Conservation (phyloP, 2,113 vertebrate species). For the Phyllostomus discolor region DNA sequence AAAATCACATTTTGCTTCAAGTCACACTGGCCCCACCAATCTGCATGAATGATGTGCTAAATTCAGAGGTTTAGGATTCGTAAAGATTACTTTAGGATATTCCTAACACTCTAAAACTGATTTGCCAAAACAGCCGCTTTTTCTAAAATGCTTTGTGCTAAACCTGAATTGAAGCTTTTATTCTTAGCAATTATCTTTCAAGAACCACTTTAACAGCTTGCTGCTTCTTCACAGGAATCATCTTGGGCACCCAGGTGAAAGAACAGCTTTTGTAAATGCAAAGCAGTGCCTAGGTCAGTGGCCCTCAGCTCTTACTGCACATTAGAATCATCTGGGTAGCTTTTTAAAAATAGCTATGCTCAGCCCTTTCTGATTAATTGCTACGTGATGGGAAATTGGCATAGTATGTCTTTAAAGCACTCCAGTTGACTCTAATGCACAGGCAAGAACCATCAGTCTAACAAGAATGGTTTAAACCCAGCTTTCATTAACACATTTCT, state of each 20-base stretch:
- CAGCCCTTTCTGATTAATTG: conserved; percentile 52
- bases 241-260: conserved; percentile 21
- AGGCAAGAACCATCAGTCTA: neutral
- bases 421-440: conserved; percentile 25
- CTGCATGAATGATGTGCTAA: conserved; percentile 25
- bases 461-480: neutral
- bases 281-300: conserved; percentile 46
- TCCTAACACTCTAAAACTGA: conserved; percentile 44
- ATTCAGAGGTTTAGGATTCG: conserved; percentile 27
- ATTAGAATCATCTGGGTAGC: conserved; percentile 45
- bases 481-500: neutral
- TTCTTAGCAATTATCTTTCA: conserved; percentile 45
- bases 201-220: conserved; percentile 50
- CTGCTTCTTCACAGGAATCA: conserved; percentile 29
- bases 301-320: conserved; percentile 5
- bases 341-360: conserved; percentile 45
- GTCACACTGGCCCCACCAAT: conserved; percentile 16
- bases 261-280: conserved; percentile 39
- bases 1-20: conserved; percentile 30
- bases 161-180: conserved; percentile 34
- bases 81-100: conserved; percentile 41
- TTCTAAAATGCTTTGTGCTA: conserved; percentile 46
- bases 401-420: neutral
- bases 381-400: neutral
- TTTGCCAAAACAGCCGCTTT: conserved; percentile 32